Conservation (phyloP, 2,113 vertebrate genomes). For the Aix galericulata region DNA sequence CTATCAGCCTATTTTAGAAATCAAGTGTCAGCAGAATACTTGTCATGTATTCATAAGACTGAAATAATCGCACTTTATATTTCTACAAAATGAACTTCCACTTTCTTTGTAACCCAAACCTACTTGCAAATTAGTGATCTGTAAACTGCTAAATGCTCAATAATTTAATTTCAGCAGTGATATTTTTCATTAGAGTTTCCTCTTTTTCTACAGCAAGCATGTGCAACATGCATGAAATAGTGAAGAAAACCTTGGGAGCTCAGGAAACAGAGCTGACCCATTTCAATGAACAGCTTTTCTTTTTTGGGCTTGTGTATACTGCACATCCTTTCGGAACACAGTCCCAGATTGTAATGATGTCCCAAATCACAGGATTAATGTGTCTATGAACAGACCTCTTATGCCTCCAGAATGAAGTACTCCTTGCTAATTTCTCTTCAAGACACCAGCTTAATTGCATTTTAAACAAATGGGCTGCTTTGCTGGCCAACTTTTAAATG, state of each 20-base stretch:
- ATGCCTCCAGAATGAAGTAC: slow-evolving; percentile 90
- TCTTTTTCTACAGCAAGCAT: background rate
- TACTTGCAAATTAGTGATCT: background rate
- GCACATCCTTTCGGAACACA: slow-evolving; percentile 61
- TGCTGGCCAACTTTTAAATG: slow-evolving; percentile 91
- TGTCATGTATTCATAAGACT: background rate
- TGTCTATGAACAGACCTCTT: slow-evolving; percentile 85
- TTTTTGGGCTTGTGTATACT: slow-evolving; percentile 41
- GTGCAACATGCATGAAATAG: background rate
- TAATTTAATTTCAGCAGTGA: slow-evolving; percentile 3
- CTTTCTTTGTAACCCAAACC: slow-evolving; percentile 20
- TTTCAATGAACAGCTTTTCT: slow-evolving; percentile 3
- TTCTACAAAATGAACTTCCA: background rate
- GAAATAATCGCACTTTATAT: background rate
- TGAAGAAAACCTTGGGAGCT: background rate
- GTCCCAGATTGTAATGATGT: slow-evolving; percentile 72
- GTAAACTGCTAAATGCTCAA: slow-evolving; percentile 1
- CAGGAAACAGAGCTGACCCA: slow-evolving; percentile 15
- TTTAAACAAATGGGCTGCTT: slow-evolving; percentile 95
- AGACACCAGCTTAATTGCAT: slow-evolving; percentile 93
- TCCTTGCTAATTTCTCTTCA: slow-evolving; percentile 92
- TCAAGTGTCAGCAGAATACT: background rate
- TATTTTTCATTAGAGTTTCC: background rate
- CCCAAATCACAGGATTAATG: slow-evolving; percentile 90
- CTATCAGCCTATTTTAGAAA: background rate